Base-by-base conservation (phyloP, 2,888 invertebrate species). In the Diadegma fenestrale region DNA sequence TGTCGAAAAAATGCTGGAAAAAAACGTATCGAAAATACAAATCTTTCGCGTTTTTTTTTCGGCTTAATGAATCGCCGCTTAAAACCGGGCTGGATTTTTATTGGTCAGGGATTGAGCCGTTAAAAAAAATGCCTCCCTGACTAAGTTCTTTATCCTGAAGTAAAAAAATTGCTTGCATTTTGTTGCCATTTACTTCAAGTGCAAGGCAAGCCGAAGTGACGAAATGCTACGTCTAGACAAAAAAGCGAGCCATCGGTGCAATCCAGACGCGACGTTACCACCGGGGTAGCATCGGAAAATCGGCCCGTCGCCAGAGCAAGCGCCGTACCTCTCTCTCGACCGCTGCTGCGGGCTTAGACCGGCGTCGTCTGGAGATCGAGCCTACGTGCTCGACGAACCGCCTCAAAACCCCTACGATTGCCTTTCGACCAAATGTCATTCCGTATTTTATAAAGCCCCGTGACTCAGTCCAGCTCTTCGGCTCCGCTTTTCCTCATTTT, bases 351-450 rank as follows among this genome's bases (percentile, higher is more conserved):
- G 33, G 33, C 33, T 33, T 84, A 83, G 87, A 45, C 45, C 82
- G 89, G 88, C 89, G 89, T 84, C 88, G 89, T 88, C 87, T 87
- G 84, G 89, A 80, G 80, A 69, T 76, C 66, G 79, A 63, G 66
- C 48, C 72, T 33, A 51, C 12, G 66, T 17, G 58, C 17, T 85
- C 87, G 84, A 84, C 81, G 77, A 69, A 73, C 82, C 86, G 84
- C 80, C 82, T 26, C 69, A 87, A 88, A 86, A 89, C 86, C 82
- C 72, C 72, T 43, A 51, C 86, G 87, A 88, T 88, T 83, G 87
- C 88, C 85, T 85, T 66, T 81, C 75, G 84, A 83, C 66, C 30
- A 61, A 63, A 45, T 64, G 63, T 77, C 80, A 85, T 85, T 73
- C 66, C 80, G 63, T 45, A 69, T 71, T 30, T 22, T 45, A 22